Evolutionary conservation across 2,113 vertebrate species (phyloP).

Genomic region (Pseudorectes ferrugineus): DNA sequence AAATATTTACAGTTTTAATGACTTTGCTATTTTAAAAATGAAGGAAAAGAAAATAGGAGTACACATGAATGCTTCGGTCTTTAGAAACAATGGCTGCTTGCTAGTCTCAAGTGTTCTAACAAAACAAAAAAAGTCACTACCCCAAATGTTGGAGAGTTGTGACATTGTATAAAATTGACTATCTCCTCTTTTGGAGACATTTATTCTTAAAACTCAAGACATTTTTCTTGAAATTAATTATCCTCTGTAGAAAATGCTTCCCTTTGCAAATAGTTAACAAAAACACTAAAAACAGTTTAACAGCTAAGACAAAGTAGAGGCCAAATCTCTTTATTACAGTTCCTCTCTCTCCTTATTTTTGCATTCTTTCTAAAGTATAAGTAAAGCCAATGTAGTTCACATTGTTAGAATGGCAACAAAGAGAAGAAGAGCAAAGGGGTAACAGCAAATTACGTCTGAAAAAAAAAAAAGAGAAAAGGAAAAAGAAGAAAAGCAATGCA

Average conservation of each 20-base stretch:
- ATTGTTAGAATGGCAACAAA: conserved; percentile 64
- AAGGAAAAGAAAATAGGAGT: conserved; percentile 70
- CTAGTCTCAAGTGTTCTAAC: conserved; percentile 75
- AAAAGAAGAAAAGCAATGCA: conserved; percentile 29
- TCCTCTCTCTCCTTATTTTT: conserved; percentile 53
- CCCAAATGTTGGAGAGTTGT: conserved; percentile 92
- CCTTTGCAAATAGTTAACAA: conserved; percentile 83
- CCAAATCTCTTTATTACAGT: conserved; percentile 69
- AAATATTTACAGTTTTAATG: conserved; percentile 85
- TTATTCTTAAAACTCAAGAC: conserved; percentile 82
- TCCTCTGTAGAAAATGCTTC: conserved; percentile 82
- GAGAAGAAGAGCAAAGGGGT: conserved; percentile 66
- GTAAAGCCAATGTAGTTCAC: conserved; percentile 53
- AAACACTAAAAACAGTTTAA: conserved; percentile 81
- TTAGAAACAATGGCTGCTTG: conserved; percentile 76
- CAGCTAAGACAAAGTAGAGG: conserved; percentile 78
- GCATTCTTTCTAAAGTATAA: conserved; percentile 66
- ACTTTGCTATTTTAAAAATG: conserved; percentile 75
- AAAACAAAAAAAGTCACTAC: conserved; percentile 78
- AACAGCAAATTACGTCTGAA: conserved; percentile 36
- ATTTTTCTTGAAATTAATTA: conserved; percentile 82
- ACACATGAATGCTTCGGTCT: conserved; percentile 61
- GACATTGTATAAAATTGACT: conserved; percentile 79
- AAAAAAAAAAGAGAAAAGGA: neutral
- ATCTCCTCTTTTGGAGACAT: conserved; percentile 81